These are phyloP conservation scores for Darevskia mixta DNA, from an alignment of 2,797 vertebrate species.

Conservation along the genomic window DNA sequence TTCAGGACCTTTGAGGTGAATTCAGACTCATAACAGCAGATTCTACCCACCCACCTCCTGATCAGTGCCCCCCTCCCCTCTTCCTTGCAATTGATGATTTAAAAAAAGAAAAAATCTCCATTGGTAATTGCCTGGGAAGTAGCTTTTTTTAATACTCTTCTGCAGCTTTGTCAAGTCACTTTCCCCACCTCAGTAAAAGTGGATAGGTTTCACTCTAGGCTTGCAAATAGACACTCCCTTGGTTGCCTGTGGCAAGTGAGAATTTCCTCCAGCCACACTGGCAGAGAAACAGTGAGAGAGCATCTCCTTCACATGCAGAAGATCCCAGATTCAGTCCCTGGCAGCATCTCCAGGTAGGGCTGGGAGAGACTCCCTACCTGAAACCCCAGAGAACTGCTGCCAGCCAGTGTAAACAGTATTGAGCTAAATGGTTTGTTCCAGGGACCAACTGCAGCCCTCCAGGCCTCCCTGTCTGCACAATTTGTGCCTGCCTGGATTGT, in stretches of 20 bases:
- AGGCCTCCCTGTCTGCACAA: no score
- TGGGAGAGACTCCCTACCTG: no score
- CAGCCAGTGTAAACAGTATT: no score
- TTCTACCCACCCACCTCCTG: not conserved
- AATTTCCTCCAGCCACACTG: not conserved
- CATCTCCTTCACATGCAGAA: no score
- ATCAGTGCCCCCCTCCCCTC: not conserved
- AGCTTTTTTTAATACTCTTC: constrained; percentile 21
- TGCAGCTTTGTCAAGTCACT: not conserved
- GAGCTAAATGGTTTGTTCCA: not conserved
- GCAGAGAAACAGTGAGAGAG: not conserved
- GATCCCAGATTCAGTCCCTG: no score
- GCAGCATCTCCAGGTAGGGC: no score
- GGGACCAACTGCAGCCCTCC: no score
- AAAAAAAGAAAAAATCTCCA: constrained; percentile 10
- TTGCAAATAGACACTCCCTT: no score
- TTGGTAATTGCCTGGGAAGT: constrained; percentile 43
- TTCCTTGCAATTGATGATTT: constrained; percentile 26
- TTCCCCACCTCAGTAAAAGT: not conserved
- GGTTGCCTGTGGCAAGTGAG: not conserved
- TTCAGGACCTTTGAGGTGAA: constrained; percentile 39
- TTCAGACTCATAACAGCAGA: constrained; percentile 35
- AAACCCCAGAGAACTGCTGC: no score
- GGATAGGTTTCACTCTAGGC: not conserved
- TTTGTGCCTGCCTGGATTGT: no score